Evolutionary conservation across 1,140 invertebrate species (phyloP).

Genomic region (Polypedilum vanderplanki): DNA sequence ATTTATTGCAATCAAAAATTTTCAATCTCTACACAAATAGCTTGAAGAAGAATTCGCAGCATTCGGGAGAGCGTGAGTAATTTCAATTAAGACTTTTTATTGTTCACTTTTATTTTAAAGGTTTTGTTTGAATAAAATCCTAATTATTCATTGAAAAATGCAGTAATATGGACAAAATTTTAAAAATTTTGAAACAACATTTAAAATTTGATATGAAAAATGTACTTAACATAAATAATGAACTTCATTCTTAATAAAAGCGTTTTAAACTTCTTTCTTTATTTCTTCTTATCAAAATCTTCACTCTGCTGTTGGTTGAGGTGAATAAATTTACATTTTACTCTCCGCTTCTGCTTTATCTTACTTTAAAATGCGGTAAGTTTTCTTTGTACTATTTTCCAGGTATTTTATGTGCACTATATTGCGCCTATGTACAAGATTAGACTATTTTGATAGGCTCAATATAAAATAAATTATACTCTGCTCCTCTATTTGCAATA

Average conservation of each 20-base stretch:
- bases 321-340: slow-evolving; percentile 16
- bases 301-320: not conserved
- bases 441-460: not conserved
- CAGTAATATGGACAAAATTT: no score
- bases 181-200: no score
- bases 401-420: slow-evolving; percentile 18
- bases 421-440: slow-evolving; percentile 1
- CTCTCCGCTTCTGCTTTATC: not conserved
- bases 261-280: no score
- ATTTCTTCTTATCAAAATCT: not conserved
- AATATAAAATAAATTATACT: not conserved
- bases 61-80: not conserved
- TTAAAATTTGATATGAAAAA: no score
- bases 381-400: not conserved
- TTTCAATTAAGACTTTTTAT: slow-evolving; percentile 23
- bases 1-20: not conserved
- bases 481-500: slow-evolving; percentile 8
- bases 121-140: no score
- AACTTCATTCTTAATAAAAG: not conserved
- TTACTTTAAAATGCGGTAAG: not conserved
- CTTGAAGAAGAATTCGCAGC: not conserved
- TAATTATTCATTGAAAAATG: no score
- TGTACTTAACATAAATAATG: not conserved
- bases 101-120: not conserved
- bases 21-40: slow-evolving; percentile 18